Evolutionary conservation across 2,888 invertebrate genomes (phyloP).

Genomic region (Thymelicus acteon): DNA sequence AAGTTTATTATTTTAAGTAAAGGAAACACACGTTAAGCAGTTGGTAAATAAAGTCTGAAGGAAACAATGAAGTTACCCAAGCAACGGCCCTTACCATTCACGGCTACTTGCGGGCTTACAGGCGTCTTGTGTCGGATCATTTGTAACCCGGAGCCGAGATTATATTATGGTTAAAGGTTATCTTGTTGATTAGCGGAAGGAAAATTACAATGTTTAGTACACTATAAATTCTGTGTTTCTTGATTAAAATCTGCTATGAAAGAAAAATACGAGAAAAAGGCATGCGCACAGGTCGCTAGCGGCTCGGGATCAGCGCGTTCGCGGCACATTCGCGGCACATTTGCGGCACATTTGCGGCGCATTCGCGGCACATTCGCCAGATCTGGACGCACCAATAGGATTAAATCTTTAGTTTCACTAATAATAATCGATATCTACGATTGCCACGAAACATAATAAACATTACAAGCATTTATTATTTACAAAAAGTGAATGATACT

Average conservation of each 20-base stretch:
- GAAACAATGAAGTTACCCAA: constrained; percentile 18
- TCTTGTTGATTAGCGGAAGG: neutral
- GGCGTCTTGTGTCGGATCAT: constrained; percentile 5
- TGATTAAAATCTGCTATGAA: neutral
- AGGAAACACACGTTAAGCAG: neutral
- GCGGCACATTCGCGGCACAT: too few relatives aligned
- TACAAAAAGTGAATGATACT: constrained; percentile 16
- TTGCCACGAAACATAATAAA: neutral
- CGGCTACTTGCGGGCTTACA: constrained; percentile 7
- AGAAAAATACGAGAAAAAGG: neutral
- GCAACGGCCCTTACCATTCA: constrained; percentile 3
- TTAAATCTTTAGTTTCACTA: too few relatives aligned
- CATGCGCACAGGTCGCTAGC: too few relatives aligned
- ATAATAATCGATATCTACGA: too few relatives aligned
- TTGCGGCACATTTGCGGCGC: too few relatives aligned
- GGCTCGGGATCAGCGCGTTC: too few relatives aligned
- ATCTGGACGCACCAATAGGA: too few relatives aligned
- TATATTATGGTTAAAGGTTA: neutral
- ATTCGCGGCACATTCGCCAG: too few relatives aligned
- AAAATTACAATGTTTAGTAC: neutral
- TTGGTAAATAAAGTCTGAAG: neutral
- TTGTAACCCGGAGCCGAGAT: neutral
- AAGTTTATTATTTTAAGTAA: neutral
- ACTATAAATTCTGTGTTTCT: neutral
- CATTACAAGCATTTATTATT: neutral